Evolutionary conservation across 2,888 invertebrate genomes (phyloP).

Genomic region (Lasioglossum oenotherae): DNA sequence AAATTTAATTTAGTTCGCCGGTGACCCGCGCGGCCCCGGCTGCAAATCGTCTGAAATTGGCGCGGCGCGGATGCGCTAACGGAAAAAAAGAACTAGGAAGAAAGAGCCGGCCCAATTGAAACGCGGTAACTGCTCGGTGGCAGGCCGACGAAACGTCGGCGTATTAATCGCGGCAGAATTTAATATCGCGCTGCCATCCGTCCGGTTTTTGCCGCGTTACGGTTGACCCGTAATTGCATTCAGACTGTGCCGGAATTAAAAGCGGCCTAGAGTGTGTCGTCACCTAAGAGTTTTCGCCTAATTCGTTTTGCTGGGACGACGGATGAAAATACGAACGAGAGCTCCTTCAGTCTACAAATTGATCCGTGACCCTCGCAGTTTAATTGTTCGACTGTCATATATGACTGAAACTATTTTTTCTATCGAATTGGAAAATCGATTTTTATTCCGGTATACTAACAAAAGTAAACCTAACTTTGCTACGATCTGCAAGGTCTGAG

Average conservation of each 20-base stretch:
- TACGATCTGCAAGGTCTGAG: no score
- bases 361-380: neutral
- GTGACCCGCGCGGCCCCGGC: conserved; percentile 2
- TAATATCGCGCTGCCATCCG: conserved; percentile 22
- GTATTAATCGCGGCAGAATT: conserved; percentile 31
- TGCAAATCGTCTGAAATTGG: neutral
- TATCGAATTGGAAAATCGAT: neutral
- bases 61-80: conserved; percentile 1
- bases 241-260: conserved; percentile 23
- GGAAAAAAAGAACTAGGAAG: neutral
- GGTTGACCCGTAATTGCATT: conserved; percentile 27
- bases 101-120: conserved; percentile 9
- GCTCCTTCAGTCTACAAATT: neutral
- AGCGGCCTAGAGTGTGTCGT: conserved; percentile 12
- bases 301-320: neutral
- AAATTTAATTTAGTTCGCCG: conserved; percentile 2
- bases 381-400: neutral
- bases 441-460: neutral
- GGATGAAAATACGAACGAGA: neutral
- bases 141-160: neutral
- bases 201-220: conserved; percentile 26
- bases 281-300: neutral
- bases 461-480: no score
- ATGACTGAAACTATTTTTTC: neutral
- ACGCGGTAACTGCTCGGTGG: conserved; percentile 3